Conservation (phyloP, 2,888 invertebrate species). For the Toxonevra muliebris region DNA sequence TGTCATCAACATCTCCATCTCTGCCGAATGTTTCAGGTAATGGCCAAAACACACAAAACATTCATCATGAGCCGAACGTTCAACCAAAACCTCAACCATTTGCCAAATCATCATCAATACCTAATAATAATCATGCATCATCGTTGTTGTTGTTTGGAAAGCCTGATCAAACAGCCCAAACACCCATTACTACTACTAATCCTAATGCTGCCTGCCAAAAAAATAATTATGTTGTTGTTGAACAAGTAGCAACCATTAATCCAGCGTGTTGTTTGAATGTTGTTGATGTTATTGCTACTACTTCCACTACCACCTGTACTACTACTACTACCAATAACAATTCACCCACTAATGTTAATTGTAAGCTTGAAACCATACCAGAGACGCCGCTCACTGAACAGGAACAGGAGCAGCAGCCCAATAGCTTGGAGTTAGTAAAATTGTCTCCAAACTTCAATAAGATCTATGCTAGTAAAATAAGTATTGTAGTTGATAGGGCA, state of each 20-base stretch:
- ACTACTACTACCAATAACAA: constrained; percentile 35
- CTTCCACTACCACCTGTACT: constrained; percentile 41
- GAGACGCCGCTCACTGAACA: constrained; percentile 45
- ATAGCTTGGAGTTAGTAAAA: constrained; percentile 37
- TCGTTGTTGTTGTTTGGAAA: constrained; percentile 29
- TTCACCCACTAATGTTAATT: constrained; percentile 40
- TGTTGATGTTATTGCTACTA: constrained; percentile 38
- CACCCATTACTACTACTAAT: constrained; percentile 44
- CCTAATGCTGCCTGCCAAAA: constrained; percentile 41
- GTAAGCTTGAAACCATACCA: constrained; percentile 60
- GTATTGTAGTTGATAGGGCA: constrained; percentile 52
- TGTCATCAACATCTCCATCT: constrained; percentile 36
- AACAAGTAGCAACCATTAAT: constrained; percentile 36
- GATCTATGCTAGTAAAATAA: constrained; percentile 58
- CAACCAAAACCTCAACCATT: no score
- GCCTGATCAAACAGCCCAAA: constrained; percentile 34
- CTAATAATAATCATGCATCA: constrained; percentile 38
- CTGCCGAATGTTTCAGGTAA: constrained; percentile 40
- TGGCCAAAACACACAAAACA: constrained; percentile 21
- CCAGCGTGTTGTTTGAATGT: constrained; percentile 44
- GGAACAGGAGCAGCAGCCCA: constrained; percentile 30
- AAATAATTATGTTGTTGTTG: constrained; percentile 17
- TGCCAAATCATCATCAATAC: constrained; percentile 23
- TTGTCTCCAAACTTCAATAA: constrained; percentile 56
- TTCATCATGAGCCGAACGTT: constrained; percentile 23